phyloP scores from a whole-genome alignment of 2,113 vertebrate genomes.

The Dermatemys mawii region DNA sequence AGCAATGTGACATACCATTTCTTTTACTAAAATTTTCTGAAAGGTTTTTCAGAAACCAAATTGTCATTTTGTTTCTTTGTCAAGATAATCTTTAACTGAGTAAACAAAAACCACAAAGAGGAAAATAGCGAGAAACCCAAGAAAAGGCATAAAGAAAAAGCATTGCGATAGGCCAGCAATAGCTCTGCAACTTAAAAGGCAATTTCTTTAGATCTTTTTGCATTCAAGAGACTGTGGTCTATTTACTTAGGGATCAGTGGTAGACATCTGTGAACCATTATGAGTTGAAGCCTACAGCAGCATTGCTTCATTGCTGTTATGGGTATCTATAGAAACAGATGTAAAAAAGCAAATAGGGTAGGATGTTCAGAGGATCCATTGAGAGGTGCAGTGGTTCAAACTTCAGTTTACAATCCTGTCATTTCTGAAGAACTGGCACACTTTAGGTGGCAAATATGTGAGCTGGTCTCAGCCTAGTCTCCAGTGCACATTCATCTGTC shows the following conservation, averaged over 20 bases:
- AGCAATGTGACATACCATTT: background rate
- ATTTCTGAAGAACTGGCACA: background rate
- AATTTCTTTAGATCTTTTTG: slow-evolving; percentile 23
- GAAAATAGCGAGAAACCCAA: slow-evolving; percentile 42
- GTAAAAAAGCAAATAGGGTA: background rate
- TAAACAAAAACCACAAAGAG: slow-evolving; percentile 22
- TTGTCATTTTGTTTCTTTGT: slow-evolving; percentile 12
- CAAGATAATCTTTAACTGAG: slow-evolving; percentile 47
- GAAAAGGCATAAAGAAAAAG: slow-evolving; percentile 7
- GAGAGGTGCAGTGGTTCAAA: background rate
- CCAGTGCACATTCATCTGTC: background rate
- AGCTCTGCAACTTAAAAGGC: slow-evolving; percentile 40
- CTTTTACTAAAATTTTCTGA: background rate
- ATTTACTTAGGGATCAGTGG: slow-evolving; percentile 49
- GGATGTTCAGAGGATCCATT: background rate
- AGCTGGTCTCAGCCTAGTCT: background rate
- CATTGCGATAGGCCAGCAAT: slow-evolving; percentile 41
- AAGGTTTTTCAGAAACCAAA: slow-evolving; percentile 13
- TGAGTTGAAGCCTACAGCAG: slow-evolving; percentile 17
- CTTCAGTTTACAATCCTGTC: background rate
- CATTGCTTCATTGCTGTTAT: slow-evolving; percentile 20
- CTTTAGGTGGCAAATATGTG: background rate
- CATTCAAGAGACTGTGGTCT: background rate
- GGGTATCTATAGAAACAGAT: slow-evolving; percentile 43
- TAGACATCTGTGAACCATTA: background rate